A percentile compares a stretch with the other conserved stretches of the same genome.
Conservation (phyloP, 2,113 vertebrate genomes). For the Trogon surrucura region DNA sequence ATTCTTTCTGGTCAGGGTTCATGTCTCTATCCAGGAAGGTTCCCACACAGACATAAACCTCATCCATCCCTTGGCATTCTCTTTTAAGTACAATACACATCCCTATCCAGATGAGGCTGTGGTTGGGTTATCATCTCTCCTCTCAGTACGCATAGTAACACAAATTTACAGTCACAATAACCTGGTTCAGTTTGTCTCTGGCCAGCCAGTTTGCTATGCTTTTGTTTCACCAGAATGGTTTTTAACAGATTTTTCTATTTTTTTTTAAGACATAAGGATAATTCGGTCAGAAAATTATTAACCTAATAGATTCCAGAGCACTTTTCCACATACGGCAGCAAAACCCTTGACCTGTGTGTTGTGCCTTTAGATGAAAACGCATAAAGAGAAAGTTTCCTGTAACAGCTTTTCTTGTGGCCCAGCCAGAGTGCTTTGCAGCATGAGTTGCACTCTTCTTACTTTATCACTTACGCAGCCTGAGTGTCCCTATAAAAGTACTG, state of each 20-base stretch:
- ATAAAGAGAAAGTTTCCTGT: not conserved
- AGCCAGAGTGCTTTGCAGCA: not conserved
- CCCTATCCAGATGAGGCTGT: not conserved
- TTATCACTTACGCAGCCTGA: not conserved
- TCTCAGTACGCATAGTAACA: not conserved
- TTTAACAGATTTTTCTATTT: not conserved
- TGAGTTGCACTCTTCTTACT: not conserved
- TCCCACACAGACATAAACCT: not conserved
- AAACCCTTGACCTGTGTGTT: not conserved
- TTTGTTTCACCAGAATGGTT: not conserved
- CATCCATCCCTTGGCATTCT: not conserved
- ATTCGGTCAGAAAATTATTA: not conserved
- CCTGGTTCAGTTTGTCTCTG: not conserved
- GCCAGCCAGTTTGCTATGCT: not conserved
- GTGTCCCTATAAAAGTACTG: not conserved
- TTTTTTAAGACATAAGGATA: not conserved
- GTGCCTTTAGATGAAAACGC: not conserved
- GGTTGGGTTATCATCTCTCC: not conserved
- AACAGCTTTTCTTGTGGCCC: not conserved
- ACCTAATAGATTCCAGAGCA: not conserved
- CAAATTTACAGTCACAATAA: not conserved
- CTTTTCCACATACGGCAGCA: not conserved
- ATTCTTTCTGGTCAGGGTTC: not conserved
- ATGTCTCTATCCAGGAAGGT: not conserved
- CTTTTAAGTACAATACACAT: not conserved